Percentiles rank a stretch among this genome's conserved stretches.
These are phyloP conservation scores for Euphysa ruthae DNA, from an alignment of 30 jellyfish, hydroid and myxozoan genomes.

Conservation along the genomic window DNA sequence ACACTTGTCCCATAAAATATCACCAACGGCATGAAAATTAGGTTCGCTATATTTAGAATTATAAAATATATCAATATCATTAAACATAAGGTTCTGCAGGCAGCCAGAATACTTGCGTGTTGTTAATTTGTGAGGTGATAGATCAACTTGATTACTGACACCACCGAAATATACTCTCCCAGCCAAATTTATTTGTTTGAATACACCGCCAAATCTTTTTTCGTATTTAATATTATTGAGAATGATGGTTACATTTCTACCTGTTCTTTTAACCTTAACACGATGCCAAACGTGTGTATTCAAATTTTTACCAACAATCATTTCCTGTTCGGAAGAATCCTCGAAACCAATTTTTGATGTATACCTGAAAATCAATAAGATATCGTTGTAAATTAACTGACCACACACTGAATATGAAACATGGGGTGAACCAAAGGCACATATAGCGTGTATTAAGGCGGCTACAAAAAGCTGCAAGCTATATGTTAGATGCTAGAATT, in stretches of 20 bases:
- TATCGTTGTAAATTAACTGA: no score
- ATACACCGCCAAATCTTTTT: constrained; percentile 31
- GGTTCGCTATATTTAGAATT: constrained; percentile 58
- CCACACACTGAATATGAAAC: no score
- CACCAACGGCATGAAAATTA: constrained; percentile 48
- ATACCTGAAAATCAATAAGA: constrained; percentile 61
- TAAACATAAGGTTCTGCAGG: constrained; percentile 52
- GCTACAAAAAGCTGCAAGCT: no score
- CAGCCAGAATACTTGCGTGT: constrained; percentile 71
- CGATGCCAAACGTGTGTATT: constrained; percentile 80
- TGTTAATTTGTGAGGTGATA: constrained; percentile 35
- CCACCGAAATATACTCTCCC: constrained; percentile 76
- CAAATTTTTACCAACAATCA: constrained; percentile 61
- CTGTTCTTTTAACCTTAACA: constrained; percentile 39
- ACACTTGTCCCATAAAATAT: constrained; percentile 55
- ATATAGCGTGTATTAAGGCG: no score
- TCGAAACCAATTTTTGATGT: constrained; percentile 62
- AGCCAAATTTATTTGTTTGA: constrained; percentile 58
- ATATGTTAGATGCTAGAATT: no score
- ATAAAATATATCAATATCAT: constrained; percentile 47
- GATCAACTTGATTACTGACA: constrained; percentile 22
- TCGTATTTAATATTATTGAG: constrained; percentile 30
- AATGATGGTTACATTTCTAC: constrained; percentile 45
- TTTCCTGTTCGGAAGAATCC: constrained; percentile 50
- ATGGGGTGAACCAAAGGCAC: no score